These are phyloP conservation scores for Florisuga fusca DNA, from an alignment of 2,797 vertebrate species.

Conservation along the genomic window DNA sequence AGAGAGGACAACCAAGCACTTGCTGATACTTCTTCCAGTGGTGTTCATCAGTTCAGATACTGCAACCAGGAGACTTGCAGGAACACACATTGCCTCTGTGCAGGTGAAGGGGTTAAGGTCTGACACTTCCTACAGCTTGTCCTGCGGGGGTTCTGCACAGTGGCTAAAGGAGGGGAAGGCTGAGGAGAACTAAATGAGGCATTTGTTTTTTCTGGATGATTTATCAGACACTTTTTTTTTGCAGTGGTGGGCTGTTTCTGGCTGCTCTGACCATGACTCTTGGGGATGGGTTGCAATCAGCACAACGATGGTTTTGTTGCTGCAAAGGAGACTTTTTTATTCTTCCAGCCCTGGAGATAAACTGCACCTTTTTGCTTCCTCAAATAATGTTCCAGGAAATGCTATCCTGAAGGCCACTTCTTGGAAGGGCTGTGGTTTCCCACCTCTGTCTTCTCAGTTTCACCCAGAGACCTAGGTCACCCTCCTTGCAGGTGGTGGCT, in stretches of 20 bases:
- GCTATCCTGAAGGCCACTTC: neutral
- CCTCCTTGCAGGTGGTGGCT: neutral
- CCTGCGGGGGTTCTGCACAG: neutral
- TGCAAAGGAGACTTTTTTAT: neutral
- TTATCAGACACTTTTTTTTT: neutral
- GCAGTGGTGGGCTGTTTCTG: neutral
- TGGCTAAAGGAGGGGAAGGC: neutral
- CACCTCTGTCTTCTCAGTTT: neutral
- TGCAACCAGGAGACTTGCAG: neutral
- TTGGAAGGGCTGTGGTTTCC: neutral
- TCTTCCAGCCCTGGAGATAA: neutral
- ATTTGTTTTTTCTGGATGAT: neutral
- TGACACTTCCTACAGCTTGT: neutral
- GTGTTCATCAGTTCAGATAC: rapidly evolving
- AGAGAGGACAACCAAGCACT: neutral
- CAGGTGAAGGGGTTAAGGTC: neutral
- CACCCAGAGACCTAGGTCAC: neutral
- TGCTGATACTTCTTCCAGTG: neutral
- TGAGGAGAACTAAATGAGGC: neutral
- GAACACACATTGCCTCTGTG: neutral
- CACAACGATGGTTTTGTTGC: neutral
- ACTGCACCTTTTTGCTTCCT: neutral
- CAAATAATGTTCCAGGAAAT: neutral
- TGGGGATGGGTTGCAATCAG: neutral
- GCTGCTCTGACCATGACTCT: neutral